Conservation (phyloP, 2,797 vertebrate genomes). For the Acanthornis magna region DNA sequence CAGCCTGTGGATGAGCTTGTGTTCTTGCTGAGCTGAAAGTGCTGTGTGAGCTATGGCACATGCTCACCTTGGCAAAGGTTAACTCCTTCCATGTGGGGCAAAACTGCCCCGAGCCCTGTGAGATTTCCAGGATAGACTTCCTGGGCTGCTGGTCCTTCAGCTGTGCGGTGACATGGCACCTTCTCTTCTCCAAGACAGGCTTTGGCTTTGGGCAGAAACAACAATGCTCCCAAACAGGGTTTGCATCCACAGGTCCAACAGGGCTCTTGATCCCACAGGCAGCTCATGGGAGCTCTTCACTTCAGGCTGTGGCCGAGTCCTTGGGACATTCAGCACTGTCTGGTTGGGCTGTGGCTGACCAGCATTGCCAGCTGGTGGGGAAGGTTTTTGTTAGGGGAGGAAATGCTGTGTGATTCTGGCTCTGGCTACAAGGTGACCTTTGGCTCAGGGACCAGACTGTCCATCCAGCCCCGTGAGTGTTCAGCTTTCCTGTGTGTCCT, state of each 20-base stretch:
- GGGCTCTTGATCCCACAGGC: too few relatives aligned
- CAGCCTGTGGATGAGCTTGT: not conserved
- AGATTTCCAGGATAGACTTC: not conserved
- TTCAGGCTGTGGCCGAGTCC: not conserved
- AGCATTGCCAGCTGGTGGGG: too few relatives aligned
- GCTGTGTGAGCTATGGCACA: not conserved
- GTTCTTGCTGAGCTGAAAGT: not conserved
- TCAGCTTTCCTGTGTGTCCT: not conserved
- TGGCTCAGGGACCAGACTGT: not conserved
- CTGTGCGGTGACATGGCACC: accelerated
- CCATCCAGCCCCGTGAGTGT: not conserved
- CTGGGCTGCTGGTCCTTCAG: not conserved
- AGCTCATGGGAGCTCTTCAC: accelerated
- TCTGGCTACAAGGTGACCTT: accelerated
- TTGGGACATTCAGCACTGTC: not conserved
- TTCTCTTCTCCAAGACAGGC: too few relatives aligned
- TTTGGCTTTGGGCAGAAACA: not conserved
- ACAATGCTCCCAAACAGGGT: too few relatives aligned
- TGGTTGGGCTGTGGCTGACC: accelerated
- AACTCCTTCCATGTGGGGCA: not conserved
- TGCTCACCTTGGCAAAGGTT: not conserved
- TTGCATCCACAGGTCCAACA: not conserved
- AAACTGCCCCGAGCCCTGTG: accelerated
- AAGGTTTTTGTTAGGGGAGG: not conserved
- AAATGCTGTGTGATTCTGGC: not conserved